Base-by-base conservation (phyloP, 2,113 vertebrate genomes). In the Pseudonaja textilis region DNA sequence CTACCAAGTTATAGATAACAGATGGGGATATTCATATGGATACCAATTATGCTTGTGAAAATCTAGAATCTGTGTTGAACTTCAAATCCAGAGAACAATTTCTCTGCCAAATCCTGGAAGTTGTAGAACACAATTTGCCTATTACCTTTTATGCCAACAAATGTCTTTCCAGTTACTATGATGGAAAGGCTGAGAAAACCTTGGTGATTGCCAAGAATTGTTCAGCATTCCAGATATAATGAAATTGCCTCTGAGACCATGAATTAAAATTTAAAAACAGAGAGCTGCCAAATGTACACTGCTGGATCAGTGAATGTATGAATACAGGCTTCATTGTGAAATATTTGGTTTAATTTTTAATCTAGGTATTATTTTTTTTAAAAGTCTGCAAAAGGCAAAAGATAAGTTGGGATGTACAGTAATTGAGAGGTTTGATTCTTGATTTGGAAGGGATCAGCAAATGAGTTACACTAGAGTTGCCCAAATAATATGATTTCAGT, bases 221-320 rank as follows among this genome's bases (percentile, higher is more conserved):
- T 50, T 91, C 55, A 91, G 54, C 26, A 59, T 87, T n/a, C 34
- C 81, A 86, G 56, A 86, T 91, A 91, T 91, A 91, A 86, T 59
- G 52, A 14, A 59, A 91, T 59, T 87, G 81, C 25, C 81, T 45
- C 39, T 3, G 23, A 86, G 74, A 86, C 42, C 14, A 45, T 57
- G 22, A 55, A 55, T 61, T 42, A 42, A 57, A 91, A 9, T 87
- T 91, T 56, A 91, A 87, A 91, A 59, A 22, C 39, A 87, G 81
- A 39, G 10, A 59, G 26, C 87, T 59, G 42, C 26, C 81, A 91
- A 42, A 91, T 85, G 23, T 29, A 57, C 14, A 55, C 3, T 29
- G 45, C 20, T 87, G 18, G 39, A 86, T n/a, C 81, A 59, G n/a
- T 59, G 39, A 86, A 91, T 91, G 57, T 86, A 91, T 50, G 54